Evolutionary conservation across 2,888 invertebrate genomes (phyloP).

Genomic region (Tenthredo livida): DNA sequence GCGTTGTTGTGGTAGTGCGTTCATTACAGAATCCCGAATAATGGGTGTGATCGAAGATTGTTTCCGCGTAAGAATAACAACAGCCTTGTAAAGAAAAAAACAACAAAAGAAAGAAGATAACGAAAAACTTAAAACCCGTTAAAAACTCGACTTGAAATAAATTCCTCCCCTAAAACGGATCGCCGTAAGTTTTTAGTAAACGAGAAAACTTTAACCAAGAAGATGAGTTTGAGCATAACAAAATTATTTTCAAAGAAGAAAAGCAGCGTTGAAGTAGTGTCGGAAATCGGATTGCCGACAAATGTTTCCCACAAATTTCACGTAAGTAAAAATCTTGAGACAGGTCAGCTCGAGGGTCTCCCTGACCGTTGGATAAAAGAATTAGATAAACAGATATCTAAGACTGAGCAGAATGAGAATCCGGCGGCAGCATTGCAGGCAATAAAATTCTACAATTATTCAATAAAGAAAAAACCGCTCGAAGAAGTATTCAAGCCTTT

Average conservation of each 20-base stretch:
- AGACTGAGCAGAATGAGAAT: conserved; percentile 93
- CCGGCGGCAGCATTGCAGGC: conserved; percentile 95
- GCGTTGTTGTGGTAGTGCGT: not conserved
- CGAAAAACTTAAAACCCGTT: no score
- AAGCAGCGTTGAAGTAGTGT: conserved; percentile 76
- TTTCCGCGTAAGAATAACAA: conserved; percentile 15
- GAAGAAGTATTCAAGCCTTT: conserved; percentile 87
- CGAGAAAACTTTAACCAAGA: conserved; percentile 59
- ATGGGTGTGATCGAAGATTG: conserved; percentile 49
- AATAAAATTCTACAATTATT: conserved; percentile 93
- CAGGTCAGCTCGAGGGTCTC: conserved; percentile 92
- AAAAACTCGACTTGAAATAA: no score
- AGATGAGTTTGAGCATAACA: conserved; percentile 75
- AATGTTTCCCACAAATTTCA: conserved; percentile 93
- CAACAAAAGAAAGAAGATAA: not conserved
- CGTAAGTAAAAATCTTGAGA: conserved; percentile 90
- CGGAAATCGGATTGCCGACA: conserved; percentile 90
- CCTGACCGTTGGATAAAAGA: conserved; percentile 91
- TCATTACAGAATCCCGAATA: conserved; percentile 4
- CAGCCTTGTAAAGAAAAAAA: not conserved
- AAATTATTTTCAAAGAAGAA: conserved; percentile 76
- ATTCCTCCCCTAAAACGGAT: not conserved
- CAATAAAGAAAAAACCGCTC: conserved; percentile 89
- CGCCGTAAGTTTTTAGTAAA: not conserved
- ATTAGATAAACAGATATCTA: conserved; percentile 90